A percentile compares a stretch with the other conserved stretches of the same genome.
phyloP scores from a whole-genome alignment of 2,113 vertebrate species.

The Vireo altiloquus region DNA sequence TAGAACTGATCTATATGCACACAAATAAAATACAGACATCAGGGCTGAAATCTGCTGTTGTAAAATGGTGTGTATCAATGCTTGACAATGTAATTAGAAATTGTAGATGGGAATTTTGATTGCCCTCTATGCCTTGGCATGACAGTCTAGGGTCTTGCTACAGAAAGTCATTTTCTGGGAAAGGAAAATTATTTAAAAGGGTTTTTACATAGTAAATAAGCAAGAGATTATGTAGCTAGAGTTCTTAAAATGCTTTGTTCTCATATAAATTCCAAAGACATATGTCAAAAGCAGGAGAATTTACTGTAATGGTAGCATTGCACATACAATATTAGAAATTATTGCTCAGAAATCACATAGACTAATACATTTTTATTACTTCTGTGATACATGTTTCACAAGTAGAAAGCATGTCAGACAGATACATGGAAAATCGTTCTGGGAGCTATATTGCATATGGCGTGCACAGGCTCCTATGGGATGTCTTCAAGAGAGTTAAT shows the following conservation, averaged over 20 bases:
- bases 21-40: conserved; percentile 30
- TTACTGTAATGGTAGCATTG: not conserved
- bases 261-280: conserved; percentile 20
- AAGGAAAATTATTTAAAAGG: conserved; percentile 48
- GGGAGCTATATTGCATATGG: not conserved
- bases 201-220: conserved; percentile 11
- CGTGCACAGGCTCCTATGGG: not conserved
- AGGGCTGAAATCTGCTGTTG: not conserved
- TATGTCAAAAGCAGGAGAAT: not conserved
- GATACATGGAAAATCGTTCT: not conserved
- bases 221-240: conserved; percentile 5
- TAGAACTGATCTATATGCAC: not conserved
- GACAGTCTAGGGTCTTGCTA: conserved; percentile 23
- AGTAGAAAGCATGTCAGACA: not conserved
- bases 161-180: not conserved
- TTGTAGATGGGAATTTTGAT: conserved; percentile 42
- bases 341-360: not conserved
- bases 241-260: conserved; percentile 20
- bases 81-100: conserved; percentile 54
- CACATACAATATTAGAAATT: not conserved
- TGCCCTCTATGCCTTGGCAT: not conserved
- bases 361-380: not conserved
- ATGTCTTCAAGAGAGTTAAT: not conserved
- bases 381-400: not conserved
- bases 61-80: not conserved